Percentiles rank a stretch among this genome's conserved stretches.
Conservation (phyloP, 64 coral and sea anemone species). For the Exaiptasia diaphana region DNA sequence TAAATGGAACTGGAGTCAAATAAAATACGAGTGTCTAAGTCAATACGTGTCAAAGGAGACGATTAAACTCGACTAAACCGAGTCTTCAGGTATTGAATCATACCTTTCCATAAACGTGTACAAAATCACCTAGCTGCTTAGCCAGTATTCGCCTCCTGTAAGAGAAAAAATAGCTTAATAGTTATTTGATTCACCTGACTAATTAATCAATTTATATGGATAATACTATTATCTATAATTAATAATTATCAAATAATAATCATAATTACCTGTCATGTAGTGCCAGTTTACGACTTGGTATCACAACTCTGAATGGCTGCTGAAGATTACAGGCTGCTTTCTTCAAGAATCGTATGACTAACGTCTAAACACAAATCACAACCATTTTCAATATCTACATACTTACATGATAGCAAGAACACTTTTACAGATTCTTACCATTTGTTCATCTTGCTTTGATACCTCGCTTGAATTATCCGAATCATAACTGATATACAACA, state of each 20-base stretch:
- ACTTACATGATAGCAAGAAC: no score
- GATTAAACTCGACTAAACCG: no score
- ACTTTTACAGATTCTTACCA: slow-evolving; percentile 72
- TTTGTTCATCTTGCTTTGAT: slow-evolving; percentile 79
- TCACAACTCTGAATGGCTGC: slow-evolving; percentile 88
- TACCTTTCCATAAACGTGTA: slow-evolving; percentile 94
- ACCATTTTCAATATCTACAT: not conserved
- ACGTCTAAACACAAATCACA: slow-evolving; percentile 47
- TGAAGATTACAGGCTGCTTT: slow-evolving; percentile 88
- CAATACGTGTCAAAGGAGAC: not conserved
- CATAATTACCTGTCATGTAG: slow-evolving; percentile 87
- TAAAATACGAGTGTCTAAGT: no score
- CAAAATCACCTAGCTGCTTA: slow-evolving; percentile 88
- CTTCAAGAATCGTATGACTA: slow-evolving; percentile 95
- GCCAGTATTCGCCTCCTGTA: slow-evolving; percentile 77
- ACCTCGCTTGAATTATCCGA: slow-evolving; percentile 65
- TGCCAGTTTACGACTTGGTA: slow-evolving; percentile 84
- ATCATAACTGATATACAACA: slow-evolving; percentile 54
- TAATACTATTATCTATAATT: no score
- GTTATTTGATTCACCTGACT: no score
- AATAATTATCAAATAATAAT: no score
- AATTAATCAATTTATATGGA: no score
- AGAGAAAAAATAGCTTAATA: not conserved
- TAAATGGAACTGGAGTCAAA: no score
- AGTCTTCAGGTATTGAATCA: no score